These are phyloP conservation scores for Plumapathes pennacea DNA, from an alignment of 92 coral and sea anemone species.

Conservation along the genomic window DNA sequence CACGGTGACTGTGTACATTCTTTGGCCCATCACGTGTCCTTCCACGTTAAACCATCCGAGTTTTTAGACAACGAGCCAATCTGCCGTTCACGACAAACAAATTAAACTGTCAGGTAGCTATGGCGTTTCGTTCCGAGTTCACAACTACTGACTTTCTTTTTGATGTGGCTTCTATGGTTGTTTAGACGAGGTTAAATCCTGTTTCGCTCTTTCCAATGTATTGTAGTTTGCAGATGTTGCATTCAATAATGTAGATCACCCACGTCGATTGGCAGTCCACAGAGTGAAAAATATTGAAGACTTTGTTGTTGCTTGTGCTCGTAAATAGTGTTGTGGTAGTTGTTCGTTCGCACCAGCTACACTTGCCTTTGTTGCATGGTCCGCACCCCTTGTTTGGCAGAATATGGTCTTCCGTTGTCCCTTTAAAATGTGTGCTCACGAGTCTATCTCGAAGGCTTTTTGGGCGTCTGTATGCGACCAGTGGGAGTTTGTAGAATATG, in stretches of 20 bases:
- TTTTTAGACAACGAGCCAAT: too few relatives aligned
- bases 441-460: conserved; percentile 11
- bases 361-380: conserved; percentile 20
- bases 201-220: conserved; percentile 33
- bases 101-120: too few relatives aligned
- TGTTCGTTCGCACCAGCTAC: conserved; percentile 20
- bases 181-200: conserved; percentile 21
- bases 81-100: too few relatives aligned
- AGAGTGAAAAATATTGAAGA: conserved; percentile 10
- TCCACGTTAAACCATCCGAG: too few relatives aligned
- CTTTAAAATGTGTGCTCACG: conserved; percentile 6
- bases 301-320: neutral
- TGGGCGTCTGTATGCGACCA: conserved; percentile 30
- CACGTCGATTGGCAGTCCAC: conserved; percentile 16
- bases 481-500: conserved; percentile 16
- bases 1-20: too few relatives aligned
- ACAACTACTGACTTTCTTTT: too few relatives aligned
- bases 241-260: conserved; percentile 13
- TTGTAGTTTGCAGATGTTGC: conserved; percentile 14
- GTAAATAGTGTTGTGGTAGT: neutral
- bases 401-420: conserved; percentile 5
- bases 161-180: conserved; percentile 33
- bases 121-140: too few relatives aligned
- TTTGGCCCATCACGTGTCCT: too few relatives aligned
- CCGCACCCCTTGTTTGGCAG: conserved; percentile 7